A percentile compares a stretch with the other conserved stretches of the same genome.
Evolutionary conservation across 2,113 vertebrate species (phyloP).

Genomic region (Pipra filicauda): DNA sequence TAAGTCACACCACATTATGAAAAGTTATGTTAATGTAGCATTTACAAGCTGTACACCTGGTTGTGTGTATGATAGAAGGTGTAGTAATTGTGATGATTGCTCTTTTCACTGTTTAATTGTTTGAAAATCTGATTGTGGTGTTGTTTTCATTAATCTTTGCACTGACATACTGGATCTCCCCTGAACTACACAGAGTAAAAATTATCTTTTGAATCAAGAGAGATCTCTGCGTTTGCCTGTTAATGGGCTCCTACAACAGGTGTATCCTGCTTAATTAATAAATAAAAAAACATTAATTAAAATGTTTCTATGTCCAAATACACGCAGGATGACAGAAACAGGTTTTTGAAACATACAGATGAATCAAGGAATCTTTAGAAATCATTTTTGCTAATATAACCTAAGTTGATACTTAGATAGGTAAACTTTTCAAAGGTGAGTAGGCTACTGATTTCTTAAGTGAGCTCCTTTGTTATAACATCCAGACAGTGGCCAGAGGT

Average conservation of each 20-base stretch:
- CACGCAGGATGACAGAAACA: neutral
- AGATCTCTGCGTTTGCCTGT: neutral
- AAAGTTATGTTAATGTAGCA: neutral
- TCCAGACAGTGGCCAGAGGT: neutral
- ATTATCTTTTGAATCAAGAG: neutral
- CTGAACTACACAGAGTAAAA: neutral
- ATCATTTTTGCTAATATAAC: neutral
- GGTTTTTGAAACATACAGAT: neutral
- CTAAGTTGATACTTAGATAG: neutral
- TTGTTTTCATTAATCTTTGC: neutral
- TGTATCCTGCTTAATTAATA: neutral
- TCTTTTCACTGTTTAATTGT: neutral
- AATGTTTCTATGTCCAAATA: neutral
- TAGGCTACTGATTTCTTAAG: neutral
- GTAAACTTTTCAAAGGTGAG: neutral
- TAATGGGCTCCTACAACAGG: neutral
- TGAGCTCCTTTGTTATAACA: neutral
- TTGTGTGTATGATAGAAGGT: neutral
- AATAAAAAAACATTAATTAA: neutral
- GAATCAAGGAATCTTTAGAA: neutral
- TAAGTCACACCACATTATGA: neutral
- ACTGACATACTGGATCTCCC: neutral
- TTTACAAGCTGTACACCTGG: neutral
- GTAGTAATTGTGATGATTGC: neutral
- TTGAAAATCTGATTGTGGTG: neutral